Conservation (phyloP, 1,140 invertebrate genomes). For the Thrips palmi region DNA sequence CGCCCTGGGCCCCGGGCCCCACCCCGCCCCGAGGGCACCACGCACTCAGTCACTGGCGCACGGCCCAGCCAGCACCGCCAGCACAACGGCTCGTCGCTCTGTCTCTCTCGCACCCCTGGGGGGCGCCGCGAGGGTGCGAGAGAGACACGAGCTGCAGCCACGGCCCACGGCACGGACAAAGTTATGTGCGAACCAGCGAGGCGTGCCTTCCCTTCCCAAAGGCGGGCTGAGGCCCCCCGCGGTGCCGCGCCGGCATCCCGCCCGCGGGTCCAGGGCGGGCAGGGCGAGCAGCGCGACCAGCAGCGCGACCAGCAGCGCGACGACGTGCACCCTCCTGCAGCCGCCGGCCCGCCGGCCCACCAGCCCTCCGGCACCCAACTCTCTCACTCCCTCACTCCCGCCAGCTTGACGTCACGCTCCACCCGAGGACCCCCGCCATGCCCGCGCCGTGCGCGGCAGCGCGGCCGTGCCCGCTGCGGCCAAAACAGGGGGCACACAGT, state of each 20-base stretch:
- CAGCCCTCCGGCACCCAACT: not conserved
- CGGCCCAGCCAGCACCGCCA: conserved; percentile 1
- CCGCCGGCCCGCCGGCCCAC: not conserved
- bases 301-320: too few species aligned
- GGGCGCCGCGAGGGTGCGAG: conserved; percentile 2
- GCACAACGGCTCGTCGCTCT: conserved; percentile 8
- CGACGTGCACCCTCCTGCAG: not conserved
- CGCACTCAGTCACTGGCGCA: not conserved
- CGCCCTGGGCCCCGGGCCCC: not conserved
- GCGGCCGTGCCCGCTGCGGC: too few species aligned
- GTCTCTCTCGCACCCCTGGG: conserved; percentile 10
- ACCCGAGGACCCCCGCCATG: too few species aligned
- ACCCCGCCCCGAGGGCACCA: conserved; percentile 3
- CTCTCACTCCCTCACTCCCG: not conserved
- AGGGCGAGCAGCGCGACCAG: not conserved
- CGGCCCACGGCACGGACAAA: conserved; percentile 7
- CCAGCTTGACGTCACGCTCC: not conserved
- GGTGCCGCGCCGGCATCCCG: conserved; percentile 9
- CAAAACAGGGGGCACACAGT: too few species aligned
- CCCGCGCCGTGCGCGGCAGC: too few species aligned
- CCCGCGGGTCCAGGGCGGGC: conserved; percentile 6
- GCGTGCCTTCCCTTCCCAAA: conserved; percentile 4
- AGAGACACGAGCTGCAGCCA: too few species aligned
- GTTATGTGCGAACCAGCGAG: conserved; percentile 3
- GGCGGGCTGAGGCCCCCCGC: conserved; percentile 9